Conservation (phyloP, 1,140 invertebrate genomes). For the Ooceraea biroi region DNA sequence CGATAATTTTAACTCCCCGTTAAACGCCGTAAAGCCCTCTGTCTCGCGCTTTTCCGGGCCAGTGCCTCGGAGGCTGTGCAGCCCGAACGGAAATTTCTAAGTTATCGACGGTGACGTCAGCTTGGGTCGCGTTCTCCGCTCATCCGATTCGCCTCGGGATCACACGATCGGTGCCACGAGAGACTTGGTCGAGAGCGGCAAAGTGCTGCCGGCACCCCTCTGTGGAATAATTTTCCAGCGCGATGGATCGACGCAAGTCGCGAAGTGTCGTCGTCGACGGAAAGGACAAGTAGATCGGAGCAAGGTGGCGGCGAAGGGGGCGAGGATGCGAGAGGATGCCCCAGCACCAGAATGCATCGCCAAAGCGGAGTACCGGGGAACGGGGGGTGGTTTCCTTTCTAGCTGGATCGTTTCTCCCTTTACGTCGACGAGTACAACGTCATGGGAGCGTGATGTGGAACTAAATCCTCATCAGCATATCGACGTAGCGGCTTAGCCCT, state of each 20-base stretch:
- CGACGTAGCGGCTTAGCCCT: conserved; percentile 50
- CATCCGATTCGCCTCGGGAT: conserved; percentile 58
- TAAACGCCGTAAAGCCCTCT: conserved; percentile 60
- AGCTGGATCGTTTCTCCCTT: conserved; percentile 49
- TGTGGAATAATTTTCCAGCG: conserved; percentile 73
- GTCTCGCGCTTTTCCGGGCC: conserved; percentile 54
- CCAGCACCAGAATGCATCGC: conserved; percentile 29
- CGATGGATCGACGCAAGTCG: conserved; percentile 54
- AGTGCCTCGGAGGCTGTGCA: conserved; percentile 18
- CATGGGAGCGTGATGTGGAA: conserved; percentile 72
- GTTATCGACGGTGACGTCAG: conserved; percentile 67
- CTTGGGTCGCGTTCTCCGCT: conserved; percentile 43
- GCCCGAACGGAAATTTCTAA: conserved; percentile 63
- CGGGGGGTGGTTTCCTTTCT: conserved; percentile 25
- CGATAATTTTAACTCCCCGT: conserved; percentile 63
- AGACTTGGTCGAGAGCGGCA: not conserved
- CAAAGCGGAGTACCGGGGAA: not conserved
- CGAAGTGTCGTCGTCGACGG: conserved; percentile 39
- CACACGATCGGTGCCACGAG: conserved; percentile 28
- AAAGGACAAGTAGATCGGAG: conserved; percentile 43
- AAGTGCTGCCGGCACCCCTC: conserved; percentile 4
- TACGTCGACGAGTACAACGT: conserved; percentile 45
- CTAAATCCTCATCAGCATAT: conserved; percentile 78
- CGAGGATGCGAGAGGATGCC: conserved; percentile 8
- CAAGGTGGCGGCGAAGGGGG: not conserved